Evolutionary conservation across 2,113 vertebrate genomes (phyloP).

Genomic region (Ramphastos sulfuratus): DNA sequence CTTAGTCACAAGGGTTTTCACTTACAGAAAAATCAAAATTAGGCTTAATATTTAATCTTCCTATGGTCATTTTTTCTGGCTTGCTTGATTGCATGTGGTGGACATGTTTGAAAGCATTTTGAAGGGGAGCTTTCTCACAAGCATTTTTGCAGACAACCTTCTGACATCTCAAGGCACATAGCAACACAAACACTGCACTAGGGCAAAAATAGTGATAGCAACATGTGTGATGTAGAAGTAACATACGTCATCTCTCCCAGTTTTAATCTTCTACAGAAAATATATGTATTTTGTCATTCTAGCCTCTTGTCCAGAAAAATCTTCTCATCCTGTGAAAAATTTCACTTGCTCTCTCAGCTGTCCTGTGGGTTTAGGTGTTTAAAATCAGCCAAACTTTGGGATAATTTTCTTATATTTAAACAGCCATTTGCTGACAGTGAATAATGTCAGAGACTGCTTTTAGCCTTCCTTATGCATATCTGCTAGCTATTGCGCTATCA

Average conservation of each 20-base stretch:
- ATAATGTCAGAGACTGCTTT: not conserved
- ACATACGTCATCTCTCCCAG: not conserved
- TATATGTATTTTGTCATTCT: not conserved
- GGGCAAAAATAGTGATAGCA: not conserved
- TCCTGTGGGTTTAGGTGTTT: not conserved
- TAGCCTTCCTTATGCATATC: constrained; percentile 14
- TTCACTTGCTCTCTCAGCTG: not conserved
- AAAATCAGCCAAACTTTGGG: not conserved
- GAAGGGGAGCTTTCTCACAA: not conserved
- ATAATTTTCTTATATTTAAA: constrained; percentile 5
- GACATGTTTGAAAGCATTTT: not conserved
- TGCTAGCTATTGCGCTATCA: constrained; percentile 48
- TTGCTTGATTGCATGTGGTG: not conserved
- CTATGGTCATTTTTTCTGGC: not conserved
- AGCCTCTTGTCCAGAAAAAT: not conserved
- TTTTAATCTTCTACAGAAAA: not conserved
- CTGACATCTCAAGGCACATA: not conserved
- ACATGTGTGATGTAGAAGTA: not conserved
- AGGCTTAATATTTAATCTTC: not conserved
- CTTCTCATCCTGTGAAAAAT: not conserved
- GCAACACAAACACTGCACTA: not conserved
- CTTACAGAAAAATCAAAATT: not conserved
- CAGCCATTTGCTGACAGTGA: not conserved
- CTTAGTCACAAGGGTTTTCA: not conserved
- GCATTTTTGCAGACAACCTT: not conserved